Conservation (phyloP, 2,113 vertebrate genomes). For the Nycticorax nycticorax region DNA sequence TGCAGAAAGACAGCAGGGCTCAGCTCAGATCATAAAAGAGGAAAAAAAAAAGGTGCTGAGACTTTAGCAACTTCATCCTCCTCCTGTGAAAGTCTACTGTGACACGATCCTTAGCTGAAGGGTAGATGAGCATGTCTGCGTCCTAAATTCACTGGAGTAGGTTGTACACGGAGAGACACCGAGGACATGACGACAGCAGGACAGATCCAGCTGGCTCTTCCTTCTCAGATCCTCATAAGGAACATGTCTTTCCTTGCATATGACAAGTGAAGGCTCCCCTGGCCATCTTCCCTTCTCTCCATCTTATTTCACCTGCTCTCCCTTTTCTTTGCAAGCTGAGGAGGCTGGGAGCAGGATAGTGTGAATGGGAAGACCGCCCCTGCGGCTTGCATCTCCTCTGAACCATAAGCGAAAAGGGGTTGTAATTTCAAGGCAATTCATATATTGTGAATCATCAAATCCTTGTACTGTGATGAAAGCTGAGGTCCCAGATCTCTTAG, state of each 20-base stretch:
- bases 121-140: not conserved
- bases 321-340: not conserved
- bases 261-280: not conserved
- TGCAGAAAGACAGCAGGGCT: not conserved
- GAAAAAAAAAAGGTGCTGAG: not conserved
- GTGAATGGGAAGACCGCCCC: not conserved
- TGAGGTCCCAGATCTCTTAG: not conserved
- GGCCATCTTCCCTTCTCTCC: not conserved
- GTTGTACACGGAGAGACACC: not conserved
- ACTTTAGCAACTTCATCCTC: not conserved
- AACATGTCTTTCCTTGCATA: not conserved
- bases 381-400: not conserved
- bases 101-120: not conserved
- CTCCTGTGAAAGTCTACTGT: not conserved
- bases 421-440: not conserved
- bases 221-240: not conserved
- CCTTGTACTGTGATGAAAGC: not conserved
- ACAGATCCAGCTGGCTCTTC: not conserved
- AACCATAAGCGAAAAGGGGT: not conserved
- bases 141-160: not conserved
- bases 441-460: not conserved
- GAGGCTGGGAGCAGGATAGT: not conserved
- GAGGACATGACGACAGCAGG: not conserved
- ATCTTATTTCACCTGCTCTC: not conserved
- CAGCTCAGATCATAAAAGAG: not conserved